Percentiles rank a stretch among this genome's conserved stretches.
Conservation (phyloP, 2,888 invertebrate species). For the Endotricha flammealis region DNA sequence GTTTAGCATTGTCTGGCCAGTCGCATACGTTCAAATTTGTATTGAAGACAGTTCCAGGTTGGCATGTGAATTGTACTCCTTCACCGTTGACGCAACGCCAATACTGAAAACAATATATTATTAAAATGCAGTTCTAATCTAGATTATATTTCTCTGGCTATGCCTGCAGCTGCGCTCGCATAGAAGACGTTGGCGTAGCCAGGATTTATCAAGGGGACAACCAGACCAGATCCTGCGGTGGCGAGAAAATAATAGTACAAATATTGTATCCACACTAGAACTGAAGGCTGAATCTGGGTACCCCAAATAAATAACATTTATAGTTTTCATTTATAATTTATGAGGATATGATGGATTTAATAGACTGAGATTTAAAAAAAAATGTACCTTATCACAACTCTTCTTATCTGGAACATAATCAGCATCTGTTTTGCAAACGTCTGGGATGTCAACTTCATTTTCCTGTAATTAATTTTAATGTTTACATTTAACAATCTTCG, state of each 20-base stretch:
- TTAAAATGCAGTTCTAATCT: too few species aligned
- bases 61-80: constrained; percentile 84
- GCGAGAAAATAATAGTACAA: too few species aligned
- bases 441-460: constrained; percentile 62
- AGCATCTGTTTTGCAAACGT: constrained; percentile 50
- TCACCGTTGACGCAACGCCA: constrained; percentile 91
- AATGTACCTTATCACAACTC: constrained; percentile 57
- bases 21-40: constrained; percentile 84
- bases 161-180: too few species aligned
- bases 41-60: constrained; percentile 86
- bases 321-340: too few species aligned
- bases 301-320: too few species aligned
- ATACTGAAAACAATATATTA: constrained; percentile 80
- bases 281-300: too few species aligned
- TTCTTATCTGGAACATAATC: constrained; percentile 65
- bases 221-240: too few species aligned
- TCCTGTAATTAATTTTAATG: constrained; percentile 50
- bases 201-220: too few species aligned
- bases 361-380: constrained; percentile 6
- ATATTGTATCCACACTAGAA: too few species aligned
- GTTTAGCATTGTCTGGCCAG: constrained; percentile 86
- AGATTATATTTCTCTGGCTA: too few species aligned
- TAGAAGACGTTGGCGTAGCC: too few species aligned
- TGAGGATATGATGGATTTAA: constrained; percentile 2
- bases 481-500: too few species aligned